A percentile compares a stretch with the other conserved stretches of the same genome.
phyloP scores from a whole-genome alignment of 2,797 vertebrate species.

The Sebastes dallii region DNA sequence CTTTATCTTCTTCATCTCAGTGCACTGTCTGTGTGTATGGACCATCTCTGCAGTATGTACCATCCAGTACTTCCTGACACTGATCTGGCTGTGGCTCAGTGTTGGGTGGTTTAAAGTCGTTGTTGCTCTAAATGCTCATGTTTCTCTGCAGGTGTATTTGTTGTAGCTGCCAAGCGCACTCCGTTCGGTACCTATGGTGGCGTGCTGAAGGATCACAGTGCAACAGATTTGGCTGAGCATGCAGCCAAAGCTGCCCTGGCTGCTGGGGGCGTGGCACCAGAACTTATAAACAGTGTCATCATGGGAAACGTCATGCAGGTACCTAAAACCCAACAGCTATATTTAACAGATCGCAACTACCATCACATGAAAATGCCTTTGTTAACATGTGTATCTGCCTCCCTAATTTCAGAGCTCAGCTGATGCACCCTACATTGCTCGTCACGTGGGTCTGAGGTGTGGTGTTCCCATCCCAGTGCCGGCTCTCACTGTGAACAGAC shows the following conservation, averaged over 20 bases:
- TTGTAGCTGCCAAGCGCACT: constrained; percentile 95
- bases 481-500: constrained; percentile 92
- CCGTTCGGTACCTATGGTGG: constrained; percentile 94
- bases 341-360: neutral
- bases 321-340: neutral
- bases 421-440: constrained; percentile 89
- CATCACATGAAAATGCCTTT: neutral
- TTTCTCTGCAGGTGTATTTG: constrained; percentile 87
- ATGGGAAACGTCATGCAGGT: constrained; percentile 96
- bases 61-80: neutral
- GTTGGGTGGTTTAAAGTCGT: neutral
- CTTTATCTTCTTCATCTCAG: neutral
- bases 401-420: constrained; percentile 84
- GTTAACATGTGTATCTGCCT: neutral
- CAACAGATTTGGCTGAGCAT: constrained; percentile 89
- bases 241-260: constrained; percentile 89
- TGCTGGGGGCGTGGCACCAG: constrained; percentile 88
- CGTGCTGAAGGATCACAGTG: constrained; percentile 89
- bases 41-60: neutral
- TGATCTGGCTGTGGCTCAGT: neutral
- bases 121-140: neutral
- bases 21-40: neutral
- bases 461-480: constrained; percentile 88
- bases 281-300: constrained; percentile 91
- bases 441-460: constrained; percentile 91